These are phyloP conservation scores for Scyliorhinus canicula DNA, from an alignment of 2,797 vertebrate genomes.

Conservation along the genomic window DNA sequence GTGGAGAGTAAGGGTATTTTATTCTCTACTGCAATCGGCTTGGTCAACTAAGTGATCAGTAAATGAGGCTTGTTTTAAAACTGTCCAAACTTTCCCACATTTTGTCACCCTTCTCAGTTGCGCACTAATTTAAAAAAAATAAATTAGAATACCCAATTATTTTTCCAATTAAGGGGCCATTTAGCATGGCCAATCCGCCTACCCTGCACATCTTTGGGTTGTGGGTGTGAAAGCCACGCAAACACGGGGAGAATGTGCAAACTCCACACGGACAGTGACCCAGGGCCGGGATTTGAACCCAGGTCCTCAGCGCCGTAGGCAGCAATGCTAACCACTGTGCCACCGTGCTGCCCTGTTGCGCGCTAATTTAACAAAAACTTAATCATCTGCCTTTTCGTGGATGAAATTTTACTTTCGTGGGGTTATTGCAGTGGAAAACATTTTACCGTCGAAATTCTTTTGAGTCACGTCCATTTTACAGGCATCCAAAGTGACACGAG, in stretches of 20 bases:
- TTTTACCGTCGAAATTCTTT: not conserved
- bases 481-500: not conserved
- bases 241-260: no score
- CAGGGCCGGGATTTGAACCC: no score
- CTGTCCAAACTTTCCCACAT: not conserved
- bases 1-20: not conserved
- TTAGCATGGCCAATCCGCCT: no score
- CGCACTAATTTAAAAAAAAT: no score
- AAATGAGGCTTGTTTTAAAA: not conserved
- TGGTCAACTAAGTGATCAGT: not conserved
- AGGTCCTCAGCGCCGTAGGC: no score
- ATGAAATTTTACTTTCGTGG: not conserved
- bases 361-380: not conserved
- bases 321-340: no score
- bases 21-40: not conserved
- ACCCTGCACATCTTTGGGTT: no score
- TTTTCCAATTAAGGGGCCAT: no score
- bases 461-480: not conserved
- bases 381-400: not conserved
- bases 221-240: no score
- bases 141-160: no score
- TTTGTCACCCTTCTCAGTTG: not conserved
- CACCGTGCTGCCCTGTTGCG: no score
- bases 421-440: not conserved
- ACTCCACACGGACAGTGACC: no score